Conservation (phyloP, 2,113 vertebrate species). For the Rhinopomastus cyanomelas region DNA sequence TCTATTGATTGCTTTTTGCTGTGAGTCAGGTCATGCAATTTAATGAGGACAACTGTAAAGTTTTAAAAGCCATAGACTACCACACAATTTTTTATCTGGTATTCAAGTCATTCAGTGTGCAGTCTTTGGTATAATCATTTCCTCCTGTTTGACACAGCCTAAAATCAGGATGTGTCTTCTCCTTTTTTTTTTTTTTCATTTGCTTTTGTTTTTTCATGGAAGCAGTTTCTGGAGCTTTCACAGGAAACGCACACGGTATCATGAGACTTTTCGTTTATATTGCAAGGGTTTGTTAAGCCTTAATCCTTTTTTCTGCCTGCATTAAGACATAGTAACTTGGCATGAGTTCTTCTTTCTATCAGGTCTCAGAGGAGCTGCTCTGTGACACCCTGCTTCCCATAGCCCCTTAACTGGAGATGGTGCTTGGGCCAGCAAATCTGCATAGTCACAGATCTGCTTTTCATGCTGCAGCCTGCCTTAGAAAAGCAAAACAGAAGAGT, state of each 20-base stretch:
- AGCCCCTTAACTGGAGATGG: conserved; percentile 14
- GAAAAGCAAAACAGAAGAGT: conserved; percentile 39
- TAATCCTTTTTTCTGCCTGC: conserved; percentile 44
- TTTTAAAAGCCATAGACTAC: background rate
- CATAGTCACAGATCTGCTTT: conserved; percentile 50
- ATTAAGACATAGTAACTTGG: conserved; percentile 11
- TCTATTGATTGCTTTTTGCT: background rate
- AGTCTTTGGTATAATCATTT: background rate
- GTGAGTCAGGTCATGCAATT: background rate
- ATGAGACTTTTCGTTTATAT: conserved; percentile 3
- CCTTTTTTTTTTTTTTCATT: background rate
- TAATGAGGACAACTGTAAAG: background rate
- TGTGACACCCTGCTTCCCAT: conserved; percentile 31
- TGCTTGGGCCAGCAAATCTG: conserved; percentile 43
- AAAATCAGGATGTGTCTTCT: background rate
- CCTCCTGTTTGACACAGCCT: background rate
- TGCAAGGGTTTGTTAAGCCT: background rate
- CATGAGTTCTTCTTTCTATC: conserved; percentile 1
- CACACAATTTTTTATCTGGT: background rate
- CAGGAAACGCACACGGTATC: conserved; percentile 1
- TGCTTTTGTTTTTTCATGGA: background rate
- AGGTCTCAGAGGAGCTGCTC: conserved; percentile 4
- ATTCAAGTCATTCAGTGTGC: background rate
- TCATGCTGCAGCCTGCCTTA: conserved; percentile 16
- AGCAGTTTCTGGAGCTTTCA: conserved; percentile 23